Evolutionary conservation across 2,888 invertebrate species (phyloP).

Genomic region (Prenolepis imparis): DNA sequence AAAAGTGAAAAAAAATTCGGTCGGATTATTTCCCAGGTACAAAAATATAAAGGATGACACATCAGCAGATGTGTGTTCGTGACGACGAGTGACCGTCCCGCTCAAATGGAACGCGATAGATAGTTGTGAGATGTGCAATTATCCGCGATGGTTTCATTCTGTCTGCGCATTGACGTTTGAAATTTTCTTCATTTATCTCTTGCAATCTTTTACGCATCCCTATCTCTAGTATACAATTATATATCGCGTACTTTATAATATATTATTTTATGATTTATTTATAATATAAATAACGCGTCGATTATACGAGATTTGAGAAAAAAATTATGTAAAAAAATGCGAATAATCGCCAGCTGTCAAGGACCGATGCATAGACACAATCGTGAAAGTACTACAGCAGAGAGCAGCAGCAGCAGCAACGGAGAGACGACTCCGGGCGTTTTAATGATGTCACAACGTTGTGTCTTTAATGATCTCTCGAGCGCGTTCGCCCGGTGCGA

Average conservation of each 20-base stretch:
- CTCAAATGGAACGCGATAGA: conserved; percentile 76
- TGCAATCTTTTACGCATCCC: conserved; percentile 5
- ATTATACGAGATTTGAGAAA: not conserved
- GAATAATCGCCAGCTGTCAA: not conserved
- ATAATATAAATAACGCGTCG: not conserved
- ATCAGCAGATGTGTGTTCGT: conserved; percentile 53
- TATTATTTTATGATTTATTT: not conserved
- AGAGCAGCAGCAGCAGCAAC: not conserved
- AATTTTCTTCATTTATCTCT: not conserved
- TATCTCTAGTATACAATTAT: not conserved
- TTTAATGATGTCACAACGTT: conserved; percentile 45
- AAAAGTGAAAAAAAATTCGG: not conserved
- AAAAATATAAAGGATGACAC: conserved; percentile 49
- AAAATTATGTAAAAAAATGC: conserved; percentile 13
- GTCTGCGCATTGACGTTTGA: conserved; percentile 23
- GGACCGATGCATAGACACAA: conserved; percentile 16
- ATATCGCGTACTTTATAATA: not conserved
- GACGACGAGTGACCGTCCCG: conserved; percentile 64
- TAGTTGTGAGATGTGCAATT: conserved; percentile 80
- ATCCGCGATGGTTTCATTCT: conserved; percentile 80
- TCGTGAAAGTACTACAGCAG: conserved; percentile 17
- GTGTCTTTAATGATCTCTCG: conserved; percentile 52
- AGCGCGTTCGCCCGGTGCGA: conserved; percentile 50
- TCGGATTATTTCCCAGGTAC: not conserved
- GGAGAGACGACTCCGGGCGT: conserved; percentile 14